Evolutionary conservation across 2,113 vertebrate genomes (phyloP).

Genomic region (Turdus rufiventris): DNA sequence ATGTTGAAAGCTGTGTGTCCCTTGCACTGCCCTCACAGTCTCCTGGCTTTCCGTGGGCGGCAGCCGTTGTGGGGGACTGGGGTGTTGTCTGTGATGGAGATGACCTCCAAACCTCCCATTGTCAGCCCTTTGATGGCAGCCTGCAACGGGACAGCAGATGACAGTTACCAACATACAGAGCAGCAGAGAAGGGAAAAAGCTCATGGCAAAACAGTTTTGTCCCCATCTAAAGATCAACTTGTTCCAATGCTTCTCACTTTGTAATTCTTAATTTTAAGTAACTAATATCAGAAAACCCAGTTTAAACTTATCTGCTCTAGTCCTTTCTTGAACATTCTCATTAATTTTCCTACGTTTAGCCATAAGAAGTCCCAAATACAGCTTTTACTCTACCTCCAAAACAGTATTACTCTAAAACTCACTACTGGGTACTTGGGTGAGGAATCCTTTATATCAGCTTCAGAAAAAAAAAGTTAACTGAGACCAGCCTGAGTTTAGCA

Average conservation of each 20-base stretch:
- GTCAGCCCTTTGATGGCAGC: constrained; percentile 90
- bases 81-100: constrained; percentile 96
- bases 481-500: neutral
- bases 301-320: neutral
- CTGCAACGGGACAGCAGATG: constrained; percentile 64
- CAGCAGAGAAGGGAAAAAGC: neutral
- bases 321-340: neutral
- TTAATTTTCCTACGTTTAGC: neutral
- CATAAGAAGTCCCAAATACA: neutral
- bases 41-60: constrained; percentile 87
- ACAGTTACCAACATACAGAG: neutral
- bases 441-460: neutral
- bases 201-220: neutral
- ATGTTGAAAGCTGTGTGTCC: neutral
- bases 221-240: neutral
- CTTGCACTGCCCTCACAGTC: constrained; percentile 66
- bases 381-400: neutral
- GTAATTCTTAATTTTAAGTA: neutral
- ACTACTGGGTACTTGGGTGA: neutral
- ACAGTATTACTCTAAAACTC: neutral
- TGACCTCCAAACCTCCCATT: constrained; percentile 89
- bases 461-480: neutral
- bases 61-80: constrained; percentile 96
- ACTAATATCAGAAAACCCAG: neutral
- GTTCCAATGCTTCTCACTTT: neutral